Evolutionary conservation across 2,888 invertebrate species (phyloP).

Genomic region (Metacarcinus magister): DNA sequence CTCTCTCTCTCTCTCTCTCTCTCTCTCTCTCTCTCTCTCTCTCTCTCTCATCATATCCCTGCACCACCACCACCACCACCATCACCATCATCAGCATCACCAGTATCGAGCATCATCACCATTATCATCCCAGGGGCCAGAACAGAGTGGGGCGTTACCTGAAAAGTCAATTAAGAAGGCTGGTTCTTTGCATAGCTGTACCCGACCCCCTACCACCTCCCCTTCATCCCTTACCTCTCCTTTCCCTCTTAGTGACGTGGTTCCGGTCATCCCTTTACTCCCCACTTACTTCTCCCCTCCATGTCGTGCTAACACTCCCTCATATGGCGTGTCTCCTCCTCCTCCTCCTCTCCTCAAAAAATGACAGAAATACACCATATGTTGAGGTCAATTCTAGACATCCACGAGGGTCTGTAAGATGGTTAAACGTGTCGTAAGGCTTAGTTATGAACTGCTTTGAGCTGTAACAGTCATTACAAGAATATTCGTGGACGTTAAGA

Average conservation of each 20-base stretch:
- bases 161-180: conserved; percentile 46
- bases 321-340: background rate
- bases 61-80: background rate
- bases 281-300: background rate
- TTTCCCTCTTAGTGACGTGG: background rate
- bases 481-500: too few species aligned
- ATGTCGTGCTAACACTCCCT: background rate
- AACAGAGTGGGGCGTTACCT: conserved; percentile 20
- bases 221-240: background rate
- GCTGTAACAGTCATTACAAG: too few species aligned
- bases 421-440: too few species aligned
- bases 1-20: conserved; percentile 43
- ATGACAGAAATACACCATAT: too few species aligned
- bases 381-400: too few species aligned
- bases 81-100: background rate
- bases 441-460: too few species aligned
- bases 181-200: conserved; percentile 12
- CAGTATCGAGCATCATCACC: conserved; percentile 26
- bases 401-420: too few species aligned
- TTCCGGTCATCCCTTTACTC: background rate
- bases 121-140: conserved; percentile 4
- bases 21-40: conserved; percentile 48
- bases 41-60: background rate
- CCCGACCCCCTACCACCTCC: background rate
- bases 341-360: background rate